Conservation (phyloP, 2,113 vertebrate genomes). For the Leptocoma aspasia region DNA sequence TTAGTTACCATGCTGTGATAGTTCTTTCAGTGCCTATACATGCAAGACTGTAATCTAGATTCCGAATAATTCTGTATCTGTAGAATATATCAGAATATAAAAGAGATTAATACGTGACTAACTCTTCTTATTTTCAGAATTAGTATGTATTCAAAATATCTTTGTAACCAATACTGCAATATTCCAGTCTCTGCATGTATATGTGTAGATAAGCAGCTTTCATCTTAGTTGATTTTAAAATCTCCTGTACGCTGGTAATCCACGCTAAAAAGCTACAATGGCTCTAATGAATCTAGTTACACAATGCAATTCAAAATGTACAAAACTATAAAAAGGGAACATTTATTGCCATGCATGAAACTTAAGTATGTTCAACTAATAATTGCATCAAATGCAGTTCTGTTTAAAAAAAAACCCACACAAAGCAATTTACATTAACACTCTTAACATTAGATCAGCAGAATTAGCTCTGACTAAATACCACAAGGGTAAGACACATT, state of each 20-base stretch:
- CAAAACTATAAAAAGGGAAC: slow-evolving; percentile 73
- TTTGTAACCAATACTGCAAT: slow-evolving; percentile 67
- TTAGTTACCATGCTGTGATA: slow-evolving; percentile 68
- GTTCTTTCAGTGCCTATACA: slow-evolving; percentile 62
- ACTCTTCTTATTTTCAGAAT: slow-evolving; percentile 27
- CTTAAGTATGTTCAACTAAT: slow-evolving; percentile 62
- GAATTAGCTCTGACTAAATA: slow-evolving; percentile 66
- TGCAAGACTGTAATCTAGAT: slow-evolving; percentile 57
- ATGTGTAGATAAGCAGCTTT: slow-evolving; percentile 56
- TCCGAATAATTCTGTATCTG: slow-evolving; percentile 26
- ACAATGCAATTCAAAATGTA: slow-evolving; percentile 74
- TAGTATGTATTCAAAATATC: slow-evolving; percentile 62
- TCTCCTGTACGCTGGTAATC: slow-evolving; percentile 42
- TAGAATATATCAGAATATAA: slow-evolving; percentile 40
- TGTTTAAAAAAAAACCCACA: slow-evolving; percentile 3
- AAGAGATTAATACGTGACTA: slow-evolving; percentile 35
- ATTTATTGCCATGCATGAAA: slow-evolving; percentile 69
- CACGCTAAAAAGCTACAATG: slow-evolving; percentile 50
- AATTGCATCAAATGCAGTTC: slow-evolving; percentile 70
- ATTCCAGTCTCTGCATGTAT: slow-evolving; percentile 61
- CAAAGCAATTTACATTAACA: slow-evolving; percentile 69
- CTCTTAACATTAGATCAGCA: slow-evolving; percentile 60
- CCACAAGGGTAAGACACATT: slow-evolving; percentile 67
- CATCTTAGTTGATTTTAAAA: slow-evolving; percentile 43
- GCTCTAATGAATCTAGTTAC: slow-evolving; percentile 50